Evolutionary conservation across 2,888 invertebrate species (phyloP).

Genomic region (Drosophila atripex): DNA sequence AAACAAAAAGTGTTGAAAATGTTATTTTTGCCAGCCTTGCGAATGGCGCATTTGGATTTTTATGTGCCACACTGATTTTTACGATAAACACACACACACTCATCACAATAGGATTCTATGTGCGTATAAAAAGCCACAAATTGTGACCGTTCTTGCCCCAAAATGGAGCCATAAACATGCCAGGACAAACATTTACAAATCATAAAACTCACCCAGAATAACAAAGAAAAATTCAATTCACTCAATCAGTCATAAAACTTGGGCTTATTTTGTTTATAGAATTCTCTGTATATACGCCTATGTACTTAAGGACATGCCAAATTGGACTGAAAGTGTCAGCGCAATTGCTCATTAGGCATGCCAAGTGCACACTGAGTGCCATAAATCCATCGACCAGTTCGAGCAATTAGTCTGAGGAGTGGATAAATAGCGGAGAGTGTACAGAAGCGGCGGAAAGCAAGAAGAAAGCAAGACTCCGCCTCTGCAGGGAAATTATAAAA

Average conservation of each 20-base stretch:
- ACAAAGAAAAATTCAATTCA: conserved; percentile 33
- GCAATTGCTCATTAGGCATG: conserved; percentile 52
- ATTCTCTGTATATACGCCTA: background rate
- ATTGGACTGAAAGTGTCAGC: conserved; percentile 40
- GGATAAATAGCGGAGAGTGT: conserved; percentile 18
- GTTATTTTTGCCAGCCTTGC: conserved; percentile 74
- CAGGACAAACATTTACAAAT: conserved; percentile 75
- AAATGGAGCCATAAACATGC: conserved; percentile 73
- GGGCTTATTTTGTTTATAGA: conserved; percentile 3
- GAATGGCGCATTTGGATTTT: conserved; percentile 76
- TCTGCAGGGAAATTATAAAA: conserved; percentile 37
- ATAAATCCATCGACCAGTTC: conserved; percentile 28
- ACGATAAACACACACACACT: conserved; percentile 40
- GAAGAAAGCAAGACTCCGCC: conserved; percentile 4
- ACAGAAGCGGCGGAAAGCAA: conserved; percentile 16
- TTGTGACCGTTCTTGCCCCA: conserved; percentile 52
- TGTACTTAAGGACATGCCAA: conserved; percentile 1
- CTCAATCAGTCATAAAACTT: conserved; percentile 64
- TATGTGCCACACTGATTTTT: conserved; percentile 71
- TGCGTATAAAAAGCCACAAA: conserved; percentile 69
- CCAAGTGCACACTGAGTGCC: conserved; percentile 27
- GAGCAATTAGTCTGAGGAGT: conserved; percentile 56
- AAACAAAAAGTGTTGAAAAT: conserved; percentile 78
- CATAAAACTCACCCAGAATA: conserved; percentile 64
- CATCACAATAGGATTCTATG: conserved; percentile 4